These are phyloP conservation scores for Liodrosophila aerea DNA, from an alignment of 2,888 invertebrate genomes.

Conservation along the genomic window DNA sequence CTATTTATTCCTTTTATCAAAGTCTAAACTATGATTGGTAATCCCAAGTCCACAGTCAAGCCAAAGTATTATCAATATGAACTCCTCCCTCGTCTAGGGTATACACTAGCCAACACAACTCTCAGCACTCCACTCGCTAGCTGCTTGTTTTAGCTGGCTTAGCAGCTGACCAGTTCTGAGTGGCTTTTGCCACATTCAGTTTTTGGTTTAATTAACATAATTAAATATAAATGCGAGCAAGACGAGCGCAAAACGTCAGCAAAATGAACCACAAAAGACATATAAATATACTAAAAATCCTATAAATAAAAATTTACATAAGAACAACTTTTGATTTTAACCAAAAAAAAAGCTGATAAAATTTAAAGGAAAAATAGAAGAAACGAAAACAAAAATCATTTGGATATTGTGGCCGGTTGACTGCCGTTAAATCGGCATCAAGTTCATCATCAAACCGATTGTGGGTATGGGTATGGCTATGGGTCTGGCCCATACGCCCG, in stretches of 20 bases:
- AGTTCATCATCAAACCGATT: slow-evolving; percentile 68
- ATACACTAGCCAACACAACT: not conserved
- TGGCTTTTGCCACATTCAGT: slow-evolving; percentile 24
- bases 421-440: slow-evolving; percentile 59
- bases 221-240: slow-evolving; percentile 70
- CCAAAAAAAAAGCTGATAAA: not conserved
- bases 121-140: no score
- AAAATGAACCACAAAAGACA: slow-evolving; percentile 7
- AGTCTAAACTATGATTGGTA: no score
- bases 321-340: slow-evolving; percentile 72
- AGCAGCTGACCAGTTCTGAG: slow-evolving; percentile 38
- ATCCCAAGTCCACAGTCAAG: no score
- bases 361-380: not conserved
- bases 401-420: slow-evolving; percentile 23
- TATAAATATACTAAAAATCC: slow-evolving; percentile 34
- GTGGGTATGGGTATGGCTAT: slow-evolving; percentile 1
- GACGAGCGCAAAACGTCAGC: slow-evolving; percentile 27
- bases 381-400: slow-evolving; percentile 8
- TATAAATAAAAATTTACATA: slow-evolving; percentile 54
- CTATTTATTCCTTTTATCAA: no score
- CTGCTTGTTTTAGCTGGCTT: slow-evolving; percentile 2
- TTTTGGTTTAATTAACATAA: slow-evolving; percentile 63
- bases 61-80: no score
- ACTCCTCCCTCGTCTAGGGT: no score
- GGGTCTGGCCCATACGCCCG: slow-evolving; percentile 37